Evolutionary conservation across 1,140 invertebrate genomes (phyloP).

Genomic region (Temnothorax curvispinosus): DNA sequence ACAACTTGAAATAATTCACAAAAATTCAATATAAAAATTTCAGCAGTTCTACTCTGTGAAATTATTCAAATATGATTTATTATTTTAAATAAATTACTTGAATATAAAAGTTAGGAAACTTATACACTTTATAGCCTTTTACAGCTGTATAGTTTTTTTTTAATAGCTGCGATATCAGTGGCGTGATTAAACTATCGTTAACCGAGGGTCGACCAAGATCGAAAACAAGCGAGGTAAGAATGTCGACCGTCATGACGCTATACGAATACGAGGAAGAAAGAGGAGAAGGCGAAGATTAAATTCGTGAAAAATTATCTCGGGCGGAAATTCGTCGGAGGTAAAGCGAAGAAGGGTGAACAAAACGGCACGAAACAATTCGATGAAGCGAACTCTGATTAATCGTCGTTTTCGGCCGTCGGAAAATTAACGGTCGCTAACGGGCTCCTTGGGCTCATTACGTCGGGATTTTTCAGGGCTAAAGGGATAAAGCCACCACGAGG

Average conservation of each 20-base stretch:
- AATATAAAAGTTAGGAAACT: neutral
- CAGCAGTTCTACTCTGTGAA: neutral
- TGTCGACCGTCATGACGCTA: conserved; percentile 32
- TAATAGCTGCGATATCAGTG: neutral
- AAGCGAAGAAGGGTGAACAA: conserved; percentile 65
- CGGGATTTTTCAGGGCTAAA: conserved; percentile 69
- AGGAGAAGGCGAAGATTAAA: conserved; percentile 69
- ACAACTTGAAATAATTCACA: neutral
- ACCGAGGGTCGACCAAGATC: neutral
- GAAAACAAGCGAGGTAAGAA: conserved; percentile 54
- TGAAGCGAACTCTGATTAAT: conserved; percentile 80
- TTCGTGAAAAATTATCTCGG: conserved; percentile 78
- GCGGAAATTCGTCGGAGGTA: conserved; percentile 29
- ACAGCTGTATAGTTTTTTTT: conserved; percentile 18
- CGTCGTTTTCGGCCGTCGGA: conserved; percentile 69
- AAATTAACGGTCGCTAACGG: conserved; percentile 74
- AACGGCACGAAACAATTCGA: conserved; percentile 77
- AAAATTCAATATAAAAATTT: neutral
- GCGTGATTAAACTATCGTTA: conserved; percentile 47
- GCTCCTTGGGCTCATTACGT: conserved; percentile 72
- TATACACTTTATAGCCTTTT: neutral
- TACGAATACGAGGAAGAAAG: neutral
- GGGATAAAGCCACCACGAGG: conserved; percentile 38
- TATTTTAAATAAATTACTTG: neutral
- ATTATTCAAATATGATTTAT: neutral